These are phyloP conservation scores for Ylistrum balloti DNA, from an alignment of 1,140 invertebrate genomes.

Conservation along the genomic window DNA sequence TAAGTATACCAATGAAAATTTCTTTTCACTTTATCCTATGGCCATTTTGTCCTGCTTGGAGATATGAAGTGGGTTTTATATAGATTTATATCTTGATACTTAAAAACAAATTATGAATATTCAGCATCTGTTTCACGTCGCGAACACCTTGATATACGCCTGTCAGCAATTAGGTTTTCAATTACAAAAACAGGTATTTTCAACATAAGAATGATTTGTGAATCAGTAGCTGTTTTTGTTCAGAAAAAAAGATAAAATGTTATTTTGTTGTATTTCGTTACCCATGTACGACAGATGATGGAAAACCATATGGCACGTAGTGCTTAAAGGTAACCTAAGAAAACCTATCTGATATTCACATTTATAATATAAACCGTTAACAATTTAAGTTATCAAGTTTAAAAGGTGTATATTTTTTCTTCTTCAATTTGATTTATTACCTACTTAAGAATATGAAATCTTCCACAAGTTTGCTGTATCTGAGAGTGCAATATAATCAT, in stretches of 20 bases:
- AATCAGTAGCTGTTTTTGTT: neutral
- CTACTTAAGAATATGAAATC: conserved; percentile 34
- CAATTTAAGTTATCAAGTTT: neutral
- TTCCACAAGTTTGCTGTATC: conserved; percentile 10
- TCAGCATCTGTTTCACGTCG: neutral
- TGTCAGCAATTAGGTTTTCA: neutral
- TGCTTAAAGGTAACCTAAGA: neutral
- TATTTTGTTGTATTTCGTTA: neutral
- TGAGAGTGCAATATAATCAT: conserved; percentile 29
- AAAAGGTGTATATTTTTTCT: neutral
- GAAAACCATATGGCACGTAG: neutral
- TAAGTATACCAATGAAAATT: too few relatives aligned
- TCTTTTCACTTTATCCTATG: too few relatives aligned
- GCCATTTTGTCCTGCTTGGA: too few relatives aligned
- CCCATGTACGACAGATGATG: neutral
- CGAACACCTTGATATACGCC: neutral
- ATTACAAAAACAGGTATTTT: neutral
- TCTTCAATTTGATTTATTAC: neutral
- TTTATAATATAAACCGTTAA: neutral
- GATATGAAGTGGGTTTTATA: too few relatives aligned
- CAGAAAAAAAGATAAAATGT: neutral
- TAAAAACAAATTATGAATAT: too few relatives aligned
- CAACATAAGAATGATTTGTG: neutral
- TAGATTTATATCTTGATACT: too few relatives aligned
- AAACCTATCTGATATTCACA: neutral